phyloP scores from a whole-genome alignment of 1,140 invertebrate genomes.

The Pectinophora gossypiella region DNA sequence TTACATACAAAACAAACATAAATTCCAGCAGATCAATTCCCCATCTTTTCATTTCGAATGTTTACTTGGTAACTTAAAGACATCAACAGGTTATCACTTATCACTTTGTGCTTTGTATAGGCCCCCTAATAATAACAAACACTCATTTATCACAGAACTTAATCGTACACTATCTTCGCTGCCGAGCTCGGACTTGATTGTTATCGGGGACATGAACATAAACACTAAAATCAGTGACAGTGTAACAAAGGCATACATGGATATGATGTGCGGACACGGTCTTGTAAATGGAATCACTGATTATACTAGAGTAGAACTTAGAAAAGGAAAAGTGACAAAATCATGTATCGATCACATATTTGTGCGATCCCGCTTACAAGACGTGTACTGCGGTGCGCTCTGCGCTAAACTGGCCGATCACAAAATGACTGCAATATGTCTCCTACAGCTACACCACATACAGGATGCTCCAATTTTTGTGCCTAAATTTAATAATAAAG shows the following conservation, averaged over 20 bases:
- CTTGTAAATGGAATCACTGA: slow-evolving; percentile 4
- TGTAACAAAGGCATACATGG: slow-evolving; percentile 5
- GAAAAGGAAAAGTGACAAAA: neutral
- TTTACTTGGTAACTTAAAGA: neutral
- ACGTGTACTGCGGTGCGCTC: slow-evolving; percentile 5
- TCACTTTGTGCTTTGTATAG: slow-evolving; percentile 6
- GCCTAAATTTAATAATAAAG: neutral
- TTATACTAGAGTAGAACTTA: neutral
- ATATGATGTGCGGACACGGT: slow-evolving; percentile 1
- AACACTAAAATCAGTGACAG: neutral
- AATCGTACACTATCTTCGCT: neutral
- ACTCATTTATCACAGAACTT: slow-evolving; percentile 6
- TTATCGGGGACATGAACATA: slow-evolving; percentile 4
- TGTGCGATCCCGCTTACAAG: neutral
- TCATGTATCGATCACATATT: slow-evolving; percentile 2
- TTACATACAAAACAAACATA: slow-evolving; percentile 7
- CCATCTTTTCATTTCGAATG: neutral
- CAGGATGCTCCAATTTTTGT: slow-evolving; percentile 3
- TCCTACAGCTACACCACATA: neutral
- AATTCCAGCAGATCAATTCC: neutral
- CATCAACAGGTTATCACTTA: neutral
- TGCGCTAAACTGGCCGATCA: slow-evolving; percentile 7
- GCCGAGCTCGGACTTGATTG: neutral
- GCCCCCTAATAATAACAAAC: slow-evolving; percentile 4
- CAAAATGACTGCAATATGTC: neutral